Percentiles rank a stretch among this genome's conserved stretches.
phyloP scores from a whole-genome alignment of 2,797 vertebrate genomes.

The Melanotaenia pygmaea region DNA sequence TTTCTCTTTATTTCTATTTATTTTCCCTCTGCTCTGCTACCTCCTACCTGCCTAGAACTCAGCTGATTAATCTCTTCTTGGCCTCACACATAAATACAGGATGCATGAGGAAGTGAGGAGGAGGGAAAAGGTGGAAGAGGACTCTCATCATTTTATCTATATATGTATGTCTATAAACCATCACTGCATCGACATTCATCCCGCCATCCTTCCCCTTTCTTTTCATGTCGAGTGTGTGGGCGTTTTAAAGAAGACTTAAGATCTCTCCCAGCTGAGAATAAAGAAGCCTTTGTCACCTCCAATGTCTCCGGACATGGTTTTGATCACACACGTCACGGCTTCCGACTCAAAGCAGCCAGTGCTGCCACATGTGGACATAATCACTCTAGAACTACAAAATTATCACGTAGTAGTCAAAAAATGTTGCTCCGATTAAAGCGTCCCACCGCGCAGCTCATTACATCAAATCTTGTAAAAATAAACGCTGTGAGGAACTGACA shows the following conservation, averaged over 20 bases:
- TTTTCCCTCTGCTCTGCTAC: constrained; percentile 15
- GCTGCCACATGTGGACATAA: constrained; percentile 9
- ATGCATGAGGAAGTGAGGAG: constrained; percentile 14
- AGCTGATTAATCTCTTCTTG: constrained; percentile 38
- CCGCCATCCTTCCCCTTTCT: constrained; percentile 51
- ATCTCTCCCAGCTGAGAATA: constrained; percentile 61
- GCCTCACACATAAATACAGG: constrained; percentile 18
- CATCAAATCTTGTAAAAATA: constrained; percentile 28
- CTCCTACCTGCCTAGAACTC: constrained; percentile 29
- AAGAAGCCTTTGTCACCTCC: constrained; percentile 71
- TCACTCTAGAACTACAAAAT: background rate
- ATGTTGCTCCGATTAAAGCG: constrained; percentile 8
- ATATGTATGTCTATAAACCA: constrained; percentile 21
- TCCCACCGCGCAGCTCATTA: constrained; percentile 10
- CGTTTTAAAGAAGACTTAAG: constrained; percentile 59
- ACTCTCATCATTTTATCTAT: constrained; percentile 26
- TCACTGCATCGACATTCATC: constrained; percentile 40
- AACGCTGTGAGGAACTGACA: constrained; percentile 34
- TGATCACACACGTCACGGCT: constrained; percentile 52
- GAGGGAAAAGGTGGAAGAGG: constrained; percentile 18
- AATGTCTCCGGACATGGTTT: constrained; percentile 51
- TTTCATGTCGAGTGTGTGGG: constrained; percentile 51
- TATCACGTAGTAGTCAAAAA: background rate
- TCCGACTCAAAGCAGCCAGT: constrained; percentile 28
- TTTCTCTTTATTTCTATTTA: constrained; percentile 31